A percentile compares a stretch with the other conserved stretches of the same genome.
Conservation (phyloP, 1,140 invertebrate genomes). For the Aphidius ervi region DNA sequence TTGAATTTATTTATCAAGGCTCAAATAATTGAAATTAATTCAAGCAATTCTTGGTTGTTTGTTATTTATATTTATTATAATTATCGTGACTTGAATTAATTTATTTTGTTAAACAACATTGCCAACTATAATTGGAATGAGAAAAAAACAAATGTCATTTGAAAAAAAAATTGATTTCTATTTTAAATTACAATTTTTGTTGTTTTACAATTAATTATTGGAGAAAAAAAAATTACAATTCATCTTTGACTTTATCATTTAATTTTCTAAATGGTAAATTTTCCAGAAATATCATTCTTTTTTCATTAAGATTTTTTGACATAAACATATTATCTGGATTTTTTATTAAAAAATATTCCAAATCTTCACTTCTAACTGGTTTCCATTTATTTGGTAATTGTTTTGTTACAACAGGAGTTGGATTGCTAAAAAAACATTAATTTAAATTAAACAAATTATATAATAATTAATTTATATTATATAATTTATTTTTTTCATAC, state of each 20-base stretch:
- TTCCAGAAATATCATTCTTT: conserved; percentile 49
- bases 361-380: conserved; percentile 41
- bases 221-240: not conserved
- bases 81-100: too few species aligned
- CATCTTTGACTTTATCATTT: not conserved
- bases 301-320: conserved; percentile 38
- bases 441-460: not conserved
- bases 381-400: conserved; percentile 47
- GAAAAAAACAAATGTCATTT: too few species aligned
- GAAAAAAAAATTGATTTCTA: not conserved
- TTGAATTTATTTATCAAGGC: too few species aligned
- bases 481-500: conserved; percentile 42
- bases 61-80: too few species aligned
- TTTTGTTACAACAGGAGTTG: conserved; percentile 45
- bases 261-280: not conserved
- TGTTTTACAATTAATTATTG: not conserved
- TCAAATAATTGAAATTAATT: too few species aligned
- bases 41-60: too few species aligned
- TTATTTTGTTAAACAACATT: too few species aligned
- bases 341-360: conserved; percentile 51
- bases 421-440: conserved; percentile 47
- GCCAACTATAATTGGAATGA: too few species aligned
- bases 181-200: not conserved
- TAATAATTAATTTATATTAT: not conserved
- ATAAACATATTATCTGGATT: conserved; percentile 38